Base-by-base conservation (phyloP, 1,140 invertebrate species). In the Hermetia illucens region DNA sequence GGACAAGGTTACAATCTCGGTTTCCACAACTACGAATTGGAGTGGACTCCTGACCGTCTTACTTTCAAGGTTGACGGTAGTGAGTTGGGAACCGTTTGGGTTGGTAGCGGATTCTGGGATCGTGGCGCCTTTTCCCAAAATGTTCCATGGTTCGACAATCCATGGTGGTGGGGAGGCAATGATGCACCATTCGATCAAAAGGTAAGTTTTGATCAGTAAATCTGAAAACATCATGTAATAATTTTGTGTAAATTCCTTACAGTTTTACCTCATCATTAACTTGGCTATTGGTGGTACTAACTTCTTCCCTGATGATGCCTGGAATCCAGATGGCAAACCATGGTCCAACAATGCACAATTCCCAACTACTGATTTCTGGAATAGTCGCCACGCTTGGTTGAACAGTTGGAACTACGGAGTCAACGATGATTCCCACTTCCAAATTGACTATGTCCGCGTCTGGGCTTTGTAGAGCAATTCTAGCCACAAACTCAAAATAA, bases 201-300 rank as follows among this genome's bases (percentile, higher is more conserved):
- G 43, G 58, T 64, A 54, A 19, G 43, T 32, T 25, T 25, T 8
- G n/a, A 8, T 25, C n/a, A 25, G n/a, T 8, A 8, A 25, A 25
- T n/a, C 6, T 25, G 6, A 6, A 8, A 25, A 25, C 24, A 25
- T 25, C 24, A 25, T 6, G n/a, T 25, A 8, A 8, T 8, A 25
- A 8, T 25, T 8, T 25, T 25, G 6, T 25, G 6, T 25, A 8
- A 25, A 8, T 6, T 53, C 68, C 72, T 25, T 25, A 6, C n/a
- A 77, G 69, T 79, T 79, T 53, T 77, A 76, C 45, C 44, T 80
- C 10, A 70, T 79, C 30, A 55, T 79, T 12, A 77, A 79, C 51
- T 44, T 76, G 45, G 74, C 75, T 47, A 67, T 75, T 31, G 75
- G 74, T n/a, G 75, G 74, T 27, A 71, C 67, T 3, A 66, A 64